phyloP scores from a whole-genome alignment of 2,888 invertebrate genomes.

The Diachrysia chrysitis region DNA sequence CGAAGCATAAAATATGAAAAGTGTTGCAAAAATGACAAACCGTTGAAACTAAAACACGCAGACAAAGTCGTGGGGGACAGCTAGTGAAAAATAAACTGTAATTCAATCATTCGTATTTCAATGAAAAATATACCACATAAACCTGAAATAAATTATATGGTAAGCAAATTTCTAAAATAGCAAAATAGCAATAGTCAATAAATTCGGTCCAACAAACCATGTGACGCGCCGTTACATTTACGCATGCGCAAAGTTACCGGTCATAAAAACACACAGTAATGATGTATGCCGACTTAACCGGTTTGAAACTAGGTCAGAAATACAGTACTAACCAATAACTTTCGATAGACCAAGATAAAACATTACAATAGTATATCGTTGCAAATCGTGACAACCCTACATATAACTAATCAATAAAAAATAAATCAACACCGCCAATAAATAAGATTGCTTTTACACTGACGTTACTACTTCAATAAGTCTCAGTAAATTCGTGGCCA shows the following conservation, averaged over 20 bases:
- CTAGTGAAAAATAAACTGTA: too few relatives aligned
- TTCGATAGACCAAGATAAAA: slow-evolving; percentile 27
- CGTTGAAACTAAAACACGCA: too few relatives aligned
- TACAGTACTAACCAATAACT: slow-evolving; percentile 21
- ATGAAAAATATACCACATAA: too few relatives aligned
- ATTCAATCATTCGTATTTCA: too few relatives aligned
- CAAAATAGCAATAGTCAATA: background rate
- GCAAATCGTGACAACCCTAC: slow-evolving; percentile 14
- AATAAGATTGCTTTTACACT: slow-evolving; percentile 29
- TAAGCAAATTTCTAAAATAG: background rate
- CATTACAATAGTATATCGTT: slow-evolving; percentile 24
- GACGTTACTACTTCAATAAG: slow-evolving; percentile 11
- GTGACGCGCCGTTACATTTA: slow-evolving; percentile 11
- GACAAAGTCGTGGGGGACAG: too few relatives aligned
- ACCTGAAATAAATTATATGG: too few relatives aligned
- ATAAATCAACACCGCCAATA: slow-evolving; percentile 5
- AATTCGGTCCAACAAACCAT: background rate
- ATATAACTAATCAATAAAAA: slow-evolving; percentile 13
- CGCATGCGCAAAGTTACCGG: background rate
- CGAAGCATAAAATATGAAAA: too few relatives aligned
- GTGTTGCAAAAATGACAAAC: too few relatives aligned
- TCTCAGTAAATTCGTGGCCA: slow-evolving; percentile 5
- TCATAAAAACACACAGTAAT: slow-evolving; percentile 21
- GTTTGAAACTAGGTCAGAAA: slow-evolving; percentile 39
- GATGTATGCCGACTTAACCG: slow-evolving; percentile 40